Percentiles rank a stretch among this genome's conserved stretches.
phyloP scores from a whole-genome alignment of 2,888 invertebrate species.

The Eugnorisma glareosa region DNA sequence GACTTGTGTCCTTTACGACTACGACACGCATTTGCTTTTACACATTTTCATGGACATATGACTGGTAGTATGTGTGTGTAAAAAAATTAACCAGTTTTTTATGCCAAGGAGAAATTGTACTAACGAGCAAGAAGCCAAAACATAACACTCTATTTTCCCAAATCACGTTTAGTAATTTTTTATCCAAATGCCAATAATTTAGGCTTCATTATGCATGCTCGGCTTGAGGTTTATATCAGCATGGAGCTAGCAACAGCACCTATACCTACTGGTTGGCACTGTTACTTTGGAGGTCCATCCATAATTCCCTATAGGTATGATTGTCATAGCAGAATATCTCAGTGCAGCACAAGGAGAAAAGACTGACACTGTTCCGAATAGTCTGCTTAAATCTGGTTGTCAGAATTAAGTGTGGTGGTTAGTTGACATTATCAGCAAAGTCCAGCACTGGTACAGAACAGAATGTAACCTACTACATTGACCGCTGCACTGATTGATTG shows the following conservation, averaged over 20 bases:
- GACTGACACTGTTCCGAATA: neutral
- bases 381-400: neutral
- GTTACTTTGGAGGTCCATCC: neutral
- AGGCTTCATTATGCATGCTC: neutral
- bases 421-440: neutral
- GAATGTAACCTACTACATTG: neutral
- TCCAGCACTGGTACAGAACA: neutral
- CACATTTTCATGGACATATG: constrained; percentile 60
- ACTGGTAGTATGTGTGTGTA: constrained; percentile 32
- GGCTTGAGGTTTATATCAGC: neutral
- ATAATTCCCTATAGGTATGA: neutral
- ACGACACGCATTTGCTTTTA: constrained; percentile 72
- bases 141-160: neutral
- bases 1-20: constrained; percentile 81
- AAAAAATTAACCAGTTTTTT: constrained; percentile 13
- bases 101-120: neutral
- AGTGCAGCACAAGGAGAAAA: neutral
- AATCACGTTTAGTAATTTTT: neutral
- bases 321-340: neutral
- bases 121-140: neutral
- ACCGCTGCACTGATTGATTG: neutral
- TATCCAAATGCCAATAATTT: constrained; percentile 20
- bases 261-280: neutral
- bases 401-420: neutral
- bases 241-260: neutral